A percentile compares a stretch with the other conserved stretches of the same genome.
Evolutionary conservation across 1,140 invertebrate genomes (phyloP).

Genomic region (Apolygus lucorum): DNA sequence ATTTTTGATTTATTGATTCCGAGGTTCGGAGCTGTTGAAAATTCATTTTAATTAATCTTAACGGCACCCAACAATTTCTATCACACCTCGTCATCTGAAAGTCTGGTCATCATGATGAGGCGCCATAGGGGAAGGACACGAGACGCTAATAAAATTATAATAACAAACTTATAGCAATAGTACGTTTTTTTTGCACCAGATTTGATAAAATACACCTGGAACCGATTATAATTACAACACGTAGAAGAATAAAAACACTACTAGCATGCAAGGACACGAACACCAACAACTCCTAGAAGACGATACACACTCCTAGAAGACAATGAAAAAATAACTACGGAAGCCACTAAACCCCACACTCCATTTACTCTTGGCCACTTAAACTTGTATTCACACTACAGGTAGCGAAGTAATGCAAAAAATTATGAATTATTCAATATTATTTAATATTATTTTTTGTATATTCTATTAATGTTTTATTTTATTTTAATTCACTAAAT

Average conservation of each 20-base stretch:
- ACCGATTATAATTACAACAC: conserved; percentile 5
- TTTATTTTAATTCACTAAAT: conserved; percentile 17
- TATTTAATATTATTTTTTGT: conserved; percentile 7
- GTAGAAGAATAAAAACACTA: not conserved
- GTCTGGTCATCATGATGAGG: too few relatives aligned
- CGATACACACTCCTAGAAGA: not conserved
- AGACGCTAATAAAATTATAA: not conserved
- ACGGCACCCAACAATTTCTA: too few relatives aligned
- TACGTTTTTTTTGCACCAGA: too few relatives aligned
- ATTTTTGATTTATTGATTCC: conserved; percentile 9
- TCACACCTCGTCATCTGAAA: too few relatives aligned
- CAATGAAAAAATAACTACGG: not conserved
- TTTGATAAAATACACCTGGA: too few relatives aligned
- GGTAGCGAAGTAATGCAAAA: conserved; percentile 29
- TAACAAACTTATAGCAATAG: too few relatives aligned
- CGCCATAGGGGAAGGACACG: not conserved
- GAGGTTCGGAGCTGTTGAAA: not conserved
- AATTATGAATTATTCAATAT: conserved; percentile 7
- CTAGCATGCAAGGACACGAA: conserved; percentile 1
- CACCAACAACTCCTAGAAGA: not conserved
- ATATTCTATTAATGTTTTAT: conserved; percentile 10
- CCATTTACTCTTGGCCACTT: conserved; percentile 27
- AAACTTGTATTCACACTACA: conserved; percentile 24
- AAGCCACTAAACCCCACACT: conserved; percentile 22
- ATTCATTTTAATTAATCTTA: too few relatives aligned